Evolutionary conservation across 2,888 invertebrate species (phyloP), one percentile per base, ranked within the genome.

Genomic region (Thecophora atra): DNA sequence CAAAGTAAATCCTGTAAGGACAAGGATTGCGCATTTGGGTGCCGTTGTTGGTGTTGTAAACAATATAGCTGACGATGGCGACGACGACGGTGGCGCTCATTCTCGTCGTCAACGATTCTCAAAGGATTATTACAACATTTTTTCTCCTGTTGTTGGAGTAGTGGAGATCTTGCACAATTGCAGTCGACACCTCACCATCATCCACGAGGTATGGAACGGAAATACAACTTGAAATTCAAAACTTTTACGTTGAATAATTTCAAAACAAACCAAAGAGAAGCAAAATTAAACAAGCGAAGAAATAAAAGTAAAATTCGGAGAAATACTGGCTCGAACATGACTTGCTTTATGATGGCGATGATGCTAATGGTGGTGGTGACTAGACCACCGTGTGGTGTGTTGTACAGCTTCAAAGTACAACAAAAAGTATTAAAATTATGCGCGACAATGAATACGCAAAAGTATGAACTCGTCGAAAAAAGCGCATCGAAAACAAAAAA

Each of bases 361-460:
- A 58, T 7, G 28, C 1, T 58, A 37, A 72, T 58, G 64, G 58
- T 21, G 21, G 24, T 24, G 58, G 28, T 15, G 17, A 56, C 24
- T n/a, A 13, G 56, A 21, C 6, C 56, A 26, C 11, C 19, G 56
- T 21, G 21, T 56, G 56, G 19, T 56, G 19, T 13, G 56, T 24
- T 24, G 58, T 15, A 28, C 21, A 30, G 44, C 58, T 60, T 37
- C n/a, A 15, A 60, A 69, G 69, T 42, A 60, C 52, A 70, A 62
- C 62, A 70, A 71, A 71, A 71, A 56, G 64, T 71, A 64, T 71
- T 71, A 64, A 71, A 71, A 65, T 71, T 71, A 71, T 54, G 58
- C 71, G 71, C 71, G 71, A 56, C 64, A 71, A 71, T 71, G 71
- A 71, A 65, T 71, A 52, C 64, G 54, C 51, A 69, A 60, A 71